Evolutionary conservation across 2,113 vertebrate genomes (phyloP).

Genomic region (Dendrocopos noguchii): DNA sequence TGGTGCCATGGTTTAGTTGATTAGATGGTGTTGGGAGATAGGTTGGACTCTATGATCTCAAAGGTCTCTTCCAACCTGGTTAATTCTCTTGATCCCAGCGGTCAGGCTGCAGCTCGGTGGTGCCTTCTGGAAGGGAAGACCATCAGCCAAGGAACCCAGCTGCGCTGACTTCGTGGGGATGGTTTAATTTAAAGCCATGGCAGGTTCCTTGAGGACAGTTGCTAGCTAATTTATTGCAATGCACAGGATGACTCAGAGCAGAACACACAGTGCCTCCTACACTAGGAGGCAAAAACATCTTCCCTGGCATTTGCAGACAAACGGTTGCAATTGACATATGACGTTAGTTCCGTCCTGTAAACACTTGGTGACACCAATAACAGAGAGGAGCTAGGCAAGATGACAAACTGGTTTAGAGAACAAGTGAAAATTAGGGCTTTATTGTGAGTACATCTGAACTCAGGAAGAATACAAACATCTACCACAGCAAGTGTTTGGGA

Average conservation of each 20-base stretch:
- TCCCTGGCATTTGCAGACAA: background rate
- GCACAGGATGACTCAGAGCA: background rate
- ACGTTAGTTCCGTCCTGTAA: accelerated
- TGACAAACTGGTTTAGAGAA: background rate
- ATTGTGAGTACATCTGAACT: background rate
- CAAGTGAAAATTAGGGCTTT: background rate
- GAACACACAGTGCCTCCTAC: background rate
- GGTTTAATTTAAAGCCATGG: background rate
- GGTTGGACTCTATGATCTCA: too few relatives aligned
- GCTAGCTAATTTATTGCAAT: background rate
- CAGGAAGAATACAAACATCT: background rate
- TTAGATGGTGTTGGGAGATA: too few relatives aligned
- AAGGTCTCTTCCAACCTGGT: too few relatives aligned
- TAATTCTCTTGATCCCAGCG: too few relatives aligned
- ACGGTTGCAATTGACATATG: background rate
- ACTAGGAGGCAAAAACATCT: background rate
- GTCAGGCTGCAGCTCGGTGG: accelerated
- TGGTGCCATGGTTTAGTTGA: too few relatives aligned
- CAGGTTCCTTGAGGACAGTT: background rate
- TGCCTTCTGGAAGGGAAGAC: background rate
- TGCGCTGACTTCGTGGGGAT: background rate
- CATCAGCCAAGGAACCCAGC: background rate
- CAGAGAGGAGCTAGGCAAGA: background rate
- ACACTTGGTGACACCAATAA: background rate
- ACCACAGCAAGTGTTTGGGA: background rate